Evolutionary conservation across 2,797 vertebrate species (phyloP).

Genomic region (Allobates femoralis): DNA sequence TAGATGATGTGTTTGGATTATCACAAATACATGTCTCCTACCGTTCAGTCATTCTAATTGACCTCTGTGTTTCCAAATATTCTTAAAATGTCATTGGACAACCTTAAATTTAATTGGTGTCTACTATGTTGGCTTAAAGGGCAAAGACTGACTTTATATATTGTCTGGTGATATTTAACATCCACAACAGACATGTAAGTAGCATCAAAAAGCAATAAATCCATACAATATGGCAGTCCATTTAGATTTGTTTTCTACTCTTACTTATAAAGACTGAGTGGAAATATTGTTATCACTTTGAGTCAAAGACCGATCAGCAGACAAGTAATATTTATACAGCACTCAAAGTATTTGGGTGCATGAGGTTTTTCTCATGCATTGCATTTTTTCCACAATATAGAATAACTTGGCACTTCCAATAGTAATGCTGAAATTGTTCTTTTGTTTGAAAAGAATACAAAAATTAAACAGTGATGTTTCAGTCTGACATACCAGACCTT

Average conservation of each 20-base stretch:
- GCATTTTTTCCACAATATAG: no score
- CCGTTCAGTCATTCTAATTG: conserved; percentile 41
- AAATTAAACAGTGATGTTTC: no score
- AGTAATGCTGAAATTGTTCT: no score
- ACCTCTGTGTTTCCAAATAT: conserved; percentile 20
- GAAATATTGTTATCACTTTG: not conserved
- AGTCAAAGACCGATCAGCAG: no score
- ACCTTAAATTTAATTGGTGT: conserved; percentile 54
- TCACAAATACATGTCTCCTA: conserved; percentile 7
- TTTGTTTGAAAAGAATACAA: no score
- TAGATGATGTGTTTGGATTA: conserved; percentile 14
- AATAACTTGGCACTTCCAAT: no score
- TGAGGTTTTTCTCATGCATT: no score
- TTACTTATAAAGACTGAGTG: not conserved
- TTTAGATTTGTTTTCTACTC: not conserved
- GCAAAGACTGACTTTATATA: conserved; percentile 46
- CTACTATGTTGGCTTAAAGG: conserved; percentile 38
- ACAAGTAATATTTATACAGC: no score
- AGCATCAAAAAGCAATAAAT: conserved; percentile 46
- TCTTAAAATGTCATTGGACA: conserved; percentile 53
- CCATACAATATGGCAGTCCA: conserved; percentile 31
- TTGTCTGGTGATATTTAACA: conserved; percentile 46
- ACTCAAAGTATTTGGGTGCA: no score
- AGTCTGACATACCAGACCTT: no score
- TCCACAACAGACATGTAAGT: conserved; percentile 24